phyloP scores from a whole-genome alignment of 2,113 vertebrate genomes.

The Neogale vison region DNA sequence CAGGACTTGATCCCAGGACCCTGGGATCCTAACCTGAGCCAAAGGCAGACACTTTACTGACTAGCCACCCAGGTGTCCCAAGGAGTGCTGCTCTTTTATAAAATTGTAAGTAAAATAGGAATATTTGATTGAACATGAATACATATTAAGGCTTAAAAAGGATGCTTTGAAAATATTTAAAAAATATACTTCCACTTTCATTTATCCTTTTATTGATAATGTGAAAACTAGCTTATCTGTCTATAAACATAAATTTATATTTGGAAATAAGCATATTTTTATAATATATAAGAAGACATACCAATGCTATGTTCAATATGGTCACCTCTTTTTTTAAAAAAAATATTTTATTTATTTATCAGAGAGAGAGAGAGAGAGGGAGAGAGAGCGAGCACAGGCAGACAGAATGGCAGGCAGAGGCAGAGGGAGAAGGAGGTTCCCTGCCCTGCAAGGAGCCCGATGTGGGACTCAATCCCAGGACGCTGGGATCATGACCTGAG shows the following conservation, averaged over 20 bases:
- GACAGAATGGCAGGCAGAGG: no score
- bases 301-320: conserved; percentile 45
- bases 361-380: no score
- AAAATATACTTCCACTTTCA: conserved; percentile 49
- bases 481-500: no score
- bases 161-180: background rate
- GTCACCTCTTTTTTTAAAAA: conserved; percentile 26
- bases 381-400: no score
- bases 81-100: background rate
- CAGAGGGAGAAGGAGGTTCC: no score
- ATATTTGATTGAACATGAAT: conserved; percentile 1
- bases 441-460: no score
- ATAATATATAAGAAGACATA: conserved; percentile 42
- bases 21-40: background rate
- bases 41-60: background rate
- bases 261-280: background rate
- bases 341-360: no score
- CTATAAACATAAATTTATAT: background rate
- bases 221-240: conserved; percentile 74
- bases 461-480: no score
- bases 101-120: background rate
- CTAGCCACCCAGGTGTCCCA: background rate
- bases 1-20: background rate
- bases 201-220: conserved; percentile 71
- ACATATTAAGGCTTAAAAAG: background rate